Conservation (phyloP, 2,113 vertebrate species). For the Jacana jacana region DNA sequence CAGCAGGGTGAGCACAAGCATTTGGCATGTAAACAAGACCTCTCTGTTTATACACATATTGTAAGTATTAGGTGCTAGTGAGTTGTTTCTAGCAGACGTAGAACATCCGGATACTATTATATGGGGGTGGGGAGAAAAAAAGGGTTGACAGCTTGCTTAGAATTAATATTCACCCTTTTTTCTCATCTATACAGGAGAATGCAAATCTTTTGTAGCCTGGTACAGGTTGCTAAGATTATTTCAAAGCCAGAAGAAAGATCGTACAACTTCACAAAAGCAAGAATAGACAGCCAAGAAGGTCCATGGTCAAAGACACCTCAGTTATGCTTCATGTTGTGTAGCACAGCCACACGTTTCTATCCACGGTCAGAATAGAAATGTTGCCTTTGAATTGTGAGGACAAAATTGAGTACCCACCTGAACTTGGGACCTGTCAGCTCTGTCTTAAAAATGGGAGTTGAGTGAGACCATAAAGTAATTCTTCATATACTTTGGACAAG, state of each 20-base stretch:
- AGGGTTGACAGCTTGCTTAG: neutral
- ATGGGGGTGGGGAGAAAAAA: neutral
- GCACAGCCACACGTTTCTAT: neutral
- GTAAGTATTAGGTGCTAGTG: constrained; percentile 59
- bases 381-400: neutral
- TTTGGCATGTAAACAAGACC: constrained; percentile 63
- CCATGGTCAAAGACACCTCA: neutral
- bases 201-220: neutral
- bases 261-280: neutral
- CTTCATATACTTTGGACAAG: neutral
- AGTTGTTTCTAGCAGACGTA: constrained; percentile 31
- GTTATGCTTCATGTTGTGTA: neutral
- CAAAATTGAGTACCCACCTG: neutral
- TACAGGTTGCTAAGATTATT: neutral
- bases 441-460: neutral
- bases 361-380: neutral
- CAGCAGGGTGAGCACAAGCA: constrained; percentile 30
- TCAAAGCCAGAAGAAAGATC: neutral
- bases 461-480: neutral
- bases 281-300: neutral
- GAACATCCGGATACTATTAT: constrained; percentile 46
- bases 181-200: neutral
- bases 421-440: neutral
- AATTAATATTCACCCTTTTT: neutral
- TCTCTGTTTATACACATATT: constrained; percentile 67